Evolutionary conservation across 92 coral and sea anemone genomes (phyloP), one percentile per base, ranked within the genome.

Genomic region (Heliopora coerulea): DNA sequence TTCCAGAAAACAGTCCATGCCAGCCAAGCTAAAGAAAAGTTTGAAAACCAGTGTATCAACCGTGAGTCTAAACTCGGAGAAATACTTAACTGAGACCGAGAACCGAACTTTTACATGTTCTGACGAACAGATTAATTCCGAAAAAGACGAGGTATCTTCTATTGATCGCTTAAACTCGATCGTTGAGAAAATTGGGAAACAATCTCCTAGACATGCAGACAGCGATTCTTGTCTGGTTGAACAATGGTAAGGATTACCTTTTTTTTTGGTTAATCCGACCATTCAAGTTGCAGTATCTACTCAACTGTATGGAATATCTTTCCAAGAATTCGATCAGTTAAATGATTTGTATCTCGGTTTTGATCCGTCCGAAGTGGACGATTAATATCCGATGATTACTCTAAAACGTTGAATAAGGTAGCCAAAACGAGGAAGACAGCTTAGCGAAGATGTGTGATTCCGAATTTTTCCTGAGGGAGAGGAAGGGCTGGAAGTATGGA

Each of bases 1-100:
- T 69, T 25, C 1, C 54, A 92, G 96, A 58, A 92, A 92, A 73
- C 97, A 92, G 59, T 83, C 87, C 7, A 81, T 89, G 52, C 97
- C 97, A 29, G 81, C 97, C 33, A 90, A 88, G 62, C 80, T 89
- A 21, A 92, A 76, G 83, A 92, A 92, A 62, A 64, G 70, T 35
- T 33, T 49, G 42, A 37, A 37, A 4, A 4, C 6, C 42, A 37
- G 42, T 37, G 42, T 37, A 4, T 59, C 65, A 24, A n/a, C n/a
- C n/a, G 65, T 64, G 3, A 24, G 54, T 25, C 18, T 57, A 26
- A 23, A 21, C 18, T 18, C 57, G 23, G 28, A 14, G 3, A 66
- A 44, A 10, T 66, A 42, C 20, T 26, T 66, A 20, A 2, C 31
- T 18, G 56, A 66, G 26, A 29, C 21, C 0, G 29, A 29, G 34